Evolutionary conservation across 2,888 invertebrate genomes (phyloP), one percentile per base, ranked within the genome.

Genomic region (Rhingia campestris): DNA sequence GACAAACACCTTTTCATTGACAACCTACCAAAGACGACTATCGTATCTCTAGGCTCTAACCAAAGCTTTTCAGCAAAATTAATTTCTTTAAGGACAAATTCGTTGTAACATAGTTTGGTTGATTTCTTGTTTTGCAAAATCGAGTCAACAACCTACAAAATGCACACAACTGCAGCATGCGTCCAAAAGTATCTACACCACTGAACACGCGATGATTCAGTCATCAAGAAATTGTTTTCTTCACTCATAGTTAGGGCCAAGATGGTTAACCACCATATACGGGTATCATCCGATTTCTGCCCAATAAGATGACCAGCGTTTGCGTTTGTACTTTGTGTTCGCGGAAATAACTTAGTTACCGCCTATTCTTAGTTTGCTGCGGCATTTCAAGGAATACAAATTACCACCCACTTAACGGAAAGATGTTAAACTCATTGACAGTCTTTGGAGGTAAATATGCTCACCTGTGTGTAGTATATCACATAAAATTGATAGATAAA

Each of bases 401-500:
- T 67, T 43, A 45, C 35, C 67, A 45, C 30, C 67, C 54, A 45
- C 33, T 67, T 67, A 37, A n/a, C 39, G 37, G 45, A 9, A 32
- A 45, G 4, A 35, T 45, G 54, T 30, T 43, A 67, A 45, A 9
- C 35, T 32, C 7, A 51, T 53, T 41, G 35, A 63, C 33, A 63
- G 35, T 45, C 35, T 5, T 22, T 22, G 10, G 22, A 22, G 10
- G 61, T 5, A 32, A 43, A 59, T 12, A 47, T 47, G 10, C 9
- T 9, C 39, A 49, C 41, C 10, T 9, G 41, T 7, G 41, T 9
- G 4, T 9, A 51, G 10, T 4, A 32, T 30, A 6, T 45, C 33
- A 3, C 6, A n/a, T 43, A 22, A 63, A 37, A 6, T 35, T 4
- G 12, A 14, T 47, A 10, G 33, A 61, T 45, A 61, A 61, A 59